These are phyloP conservation scores for Eubasilissa splendida DNA, from an alignment of 2,888 invertebrate species.

Conservation along the genomic window DNA sequence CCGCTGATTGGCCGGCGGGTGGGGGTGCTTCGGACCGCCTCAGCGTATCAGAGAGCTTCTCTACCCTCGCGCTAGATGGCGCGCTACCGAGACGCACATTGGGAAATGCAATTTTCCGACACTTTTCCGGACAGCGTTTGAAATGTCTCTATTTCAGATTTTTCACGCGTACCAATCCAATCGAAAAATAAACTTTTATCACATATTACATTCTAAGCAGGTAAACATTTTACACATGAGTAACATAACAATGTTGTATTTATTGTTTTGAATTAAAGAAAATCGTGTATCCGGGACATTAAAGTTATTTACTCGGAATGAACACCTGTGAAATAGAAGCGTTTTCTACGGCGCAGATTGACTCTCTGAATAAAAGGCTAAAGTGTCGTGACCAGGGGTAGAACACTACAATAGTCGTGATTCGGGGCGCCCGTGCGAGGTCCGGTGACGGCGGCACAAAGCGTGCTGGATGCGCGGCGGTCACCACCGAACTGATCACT, in stretches of 20 bases:
- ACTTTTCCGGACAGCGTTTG: constrained; percentile 9
- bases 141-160: background rate
- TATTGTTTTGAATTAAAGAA: background rate
- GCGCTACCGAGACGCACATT: constrained; percentile 2
- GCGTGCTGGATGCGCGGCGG: constrained; percentile 24
- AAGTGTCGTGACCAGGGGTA: background rate
- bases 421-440: background rate
- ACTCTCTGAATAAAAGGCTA: background rate
- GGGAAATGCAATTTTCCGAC: constrained; percentile 2
- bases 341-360: background rate
- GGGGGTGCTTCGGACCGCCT: background rate
- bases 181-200: background rate
- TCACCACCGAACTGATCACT: constrained; percentile 27
- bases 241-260: background rate
- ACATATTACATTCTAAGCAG: background rate
- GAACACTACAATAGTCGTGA: background rate
- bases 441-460: background rate
- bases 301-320: constrained; percentile 3
- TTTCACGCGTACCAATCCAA: background rate
- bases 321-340: background rate
- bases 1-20: background rate
- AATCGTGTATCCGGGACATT: background rate
- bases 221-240: background rate
- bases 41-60: background rate
- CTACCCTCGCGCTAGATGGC: background rate